Base-by-base conservation (phyloP, 2,797 vertebrate species). In the Pyrocephalus nanus region DNA sequence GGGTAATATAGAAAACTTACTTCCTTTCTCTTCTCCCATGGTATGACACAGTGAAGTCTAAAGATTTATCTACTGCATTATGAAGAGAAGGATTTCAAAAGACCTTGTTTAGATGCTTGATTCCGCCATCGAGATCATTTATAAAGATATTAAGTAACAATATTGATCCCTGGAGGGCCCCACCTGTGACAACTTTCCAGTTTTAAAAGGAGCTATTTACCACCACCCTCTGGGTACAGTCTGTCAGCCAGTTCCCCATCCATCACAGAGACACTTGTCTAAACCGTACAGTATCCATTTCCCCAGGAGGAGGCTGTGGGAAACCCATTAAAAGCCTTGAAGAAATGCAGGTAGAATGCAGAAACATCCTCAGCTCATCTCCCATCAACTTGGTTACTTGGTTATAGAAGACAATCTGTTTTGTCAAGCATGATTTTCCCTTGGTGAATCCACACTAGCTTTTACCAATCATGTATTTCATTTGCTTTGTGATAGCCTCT, bases 211-310 rank as follows among this genome's bases (percentile, higher is more conserved):
- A 76, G 19, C 2, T 38, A 22, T 57, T 82, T 70, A 21, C 16
- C 20, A 64, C 6, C 12, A 64, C 3, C 6, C 25, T 26, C 29
- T 51, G 58, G 20, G 9, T 51, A 29, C 6, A 29, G 20, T 15
- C 25, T 25, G 22, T 25, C 38, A 65, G 19, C 32, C 19, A 60
- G 27, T 30, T 42, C 23, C 23, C 27, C 27, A 40, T 7, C 4
- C 16, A 77, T 17, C 10, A 26, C 27, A 66, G 4, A 54, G 27
- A 48, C 11, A 19, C 34, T 48, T 32, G 3, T 55, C 36, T 65
- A 53, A 27, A 54, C 12, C 3, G 5, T 12, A 72, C 14, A 0
- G 0, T 5, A 16, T 38, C 17, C 15, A 36, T 54, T 82, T 43
- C 10, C 43, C 34, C 42, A 48, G 27, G 30, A 87, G 73, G 34